Conservation (phyloP, 2,113 vertebrate species). For the Terrapene triunguis region DNA sequence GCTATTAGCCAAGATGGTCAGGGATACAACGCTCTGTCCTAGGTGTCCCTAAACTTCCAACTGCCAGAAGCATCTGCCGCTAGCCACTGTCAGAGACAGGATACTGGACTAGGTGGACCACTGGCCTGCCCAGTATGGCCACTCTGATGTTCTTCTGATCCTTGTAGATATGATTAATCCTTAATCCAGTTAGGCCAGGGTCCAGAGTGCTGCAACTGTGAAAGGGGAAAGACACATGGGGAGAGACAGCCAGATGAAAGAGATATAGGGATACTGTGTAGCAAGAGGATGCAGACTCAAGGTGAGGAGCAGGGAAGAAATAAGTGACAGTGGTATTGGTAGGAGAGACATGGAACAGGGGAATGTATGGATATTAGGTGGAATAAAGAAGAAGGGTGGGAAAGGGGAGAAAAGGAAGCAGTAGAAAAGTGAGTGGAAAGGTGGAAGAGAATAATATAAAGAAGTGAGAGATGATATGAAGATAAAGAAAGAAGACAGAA, state of each 20-base stretch:
- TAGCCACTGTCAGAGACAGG: too few relatives aligned
- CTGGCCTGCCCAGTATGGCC: too few relatives aligned
- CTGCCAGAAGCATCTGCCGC: too few relatives aligned
- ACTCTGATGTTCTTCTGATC: too few relatives aligned
- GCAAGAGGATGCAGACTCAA: neutral
- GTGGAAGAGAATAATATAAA: neutral
- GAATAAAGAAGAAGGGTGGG: neutral
- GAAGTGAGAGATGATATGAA: neutral
- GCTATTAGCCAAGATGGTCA: too few relatives aligned
- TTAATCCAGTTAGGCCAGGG: neutral
- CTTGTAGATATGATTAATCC: too few relatives aligned
- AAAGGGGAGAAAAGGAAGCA: neutral
- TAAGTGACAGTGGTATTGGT: neutral
- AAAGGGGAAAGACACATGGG: neutral
- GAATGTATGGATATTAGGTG: neutral
- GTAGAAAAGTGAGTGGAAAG: neutral
- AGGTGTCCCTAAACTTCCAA: too few relatives aligned
- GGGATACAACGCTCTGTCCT: too few relatives aligned
- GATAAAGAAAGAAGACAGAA: neutral
- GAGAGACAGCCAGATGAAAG: neutral
- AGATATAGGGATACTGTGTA: neutral
- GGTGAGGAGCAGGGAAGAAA: accelerated
- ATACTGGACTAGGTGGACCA: too few relatives aligned
- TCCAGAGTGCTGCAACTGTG: neutral
- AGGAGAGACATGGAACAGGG: neutral